Conservation (phyloP, 1,140 invertebrate species). For the Drosophila carrolli region DNA sequence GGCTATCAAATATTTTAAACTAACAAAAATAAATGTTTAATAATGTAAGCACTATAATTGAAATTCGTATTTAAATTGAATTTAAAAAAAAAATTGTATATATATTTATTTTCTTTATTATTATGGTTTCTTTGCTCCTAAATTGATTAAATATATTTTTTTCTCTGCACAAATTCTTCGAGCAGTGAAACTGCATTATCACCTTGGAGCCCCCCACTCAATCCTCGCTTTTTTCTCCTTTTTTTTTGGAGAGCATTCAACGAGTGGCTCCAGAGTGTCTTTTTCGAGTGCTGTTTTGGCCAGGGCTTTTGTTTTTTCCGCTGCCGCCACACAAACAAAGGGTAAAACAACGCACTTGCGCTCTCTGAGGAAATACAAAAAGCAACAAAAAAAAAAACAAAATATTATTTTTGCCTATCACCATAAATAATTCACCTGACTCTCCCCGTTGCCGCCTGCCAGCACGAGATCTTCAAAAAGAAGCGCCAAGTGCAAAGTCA, state of each 20-base stretch:
- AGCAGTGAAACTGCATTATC: constrained; percentile 73
- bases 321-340: constrained; percentile 64
- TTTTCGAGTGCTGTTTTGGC: constrained; percentile 70
- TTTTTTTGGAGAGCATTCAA: constrained; percentile 31
- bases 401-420: constrained; percentile 82
- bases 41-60: no score
- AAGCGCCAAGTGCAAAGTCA: constrained; percentile 78
- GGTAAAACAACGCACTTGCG: constrained; percentile 40
- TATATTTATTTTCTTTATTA: no score
- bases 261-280: constrained; percentile 75
- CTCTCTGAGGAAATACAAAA: constrained; percentile 11
- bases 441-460: constrained; percentile 1
- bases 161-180: constrained; percentile 22
- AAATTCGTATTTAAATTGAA: no score
- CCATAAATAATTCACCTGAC: constrained; percentile 79
- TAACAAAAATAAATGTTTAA: no score
- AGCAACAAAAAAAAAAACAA: constrained; percentile 48
- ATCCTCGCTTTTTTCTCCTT: constrained; percentile 12
- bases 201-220: constrained; percentile 66
- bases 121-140: no score
- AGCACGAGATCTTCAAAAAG: constrained; percentile 77
- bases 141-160: constrained; percentile 18
- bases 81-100: no score
- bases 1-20: no score
- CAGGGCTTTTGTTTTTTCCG: constrained; percentile 70